Evolutionary conservation across 2,113 vertebrate species (phyloP).

Genomic region (Petaurus breviceps): DNA sequence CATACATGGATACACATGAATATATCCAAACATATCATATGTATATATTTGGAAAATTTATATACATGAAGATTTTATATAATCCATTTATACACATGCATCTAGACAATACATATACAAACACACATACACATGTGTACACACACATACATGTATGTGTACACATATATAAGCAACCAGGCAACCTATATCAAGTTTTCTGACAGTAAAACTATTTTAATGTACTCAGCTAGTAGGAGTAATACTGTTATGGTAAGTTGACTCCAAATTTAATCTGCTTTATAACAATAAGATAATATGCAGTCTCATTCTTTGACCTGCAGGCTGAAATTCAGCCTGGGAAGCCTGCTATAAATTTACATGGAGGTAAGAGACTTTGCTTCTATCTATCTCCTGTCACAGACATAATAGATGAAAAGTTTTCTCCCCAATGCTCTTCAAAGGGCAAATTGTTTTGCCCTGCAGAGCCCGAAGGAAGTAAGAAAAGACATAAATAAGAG

Average conservation of each 20-base stretch:
- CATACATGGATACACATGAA: neutral
- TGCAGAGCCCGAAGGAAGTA: neutral
- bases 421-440: neutral
- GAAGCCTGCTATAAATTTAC: neutral
- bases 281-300: conserved; percentile 1
- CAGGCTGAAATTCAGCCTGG: neutral
- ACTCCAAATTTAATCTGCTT: neutral
- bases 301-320: neutral
- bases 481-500: neutral
- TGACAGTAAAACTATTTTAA: neutral
- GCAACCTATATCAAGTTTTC: neutral
- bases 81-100: neutral
- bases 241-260: neutral
- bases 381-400: neutral
- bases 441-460: conserved; percentile 1
- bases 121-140: too few species aligned
- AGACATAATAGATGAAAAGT: neutral
- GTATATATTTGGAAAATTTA: too few species aligned
- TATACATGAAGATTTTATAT: too few species aligned
- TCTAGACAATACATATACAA: neutral
- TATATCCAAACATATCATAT: neutral
- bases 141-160: too few species aligned
- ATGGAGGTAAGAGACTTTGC: neutral
- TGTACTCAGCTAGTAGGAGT: neutral
- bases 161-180: neutral